Percentiles rank a stretch among this genome's conserved stretches.
These are phyloP conservation scores for Discoglossus pictus DNA, from an alignment of 2,797 vertebrate species.

Conservation along the genomic window DNA sequence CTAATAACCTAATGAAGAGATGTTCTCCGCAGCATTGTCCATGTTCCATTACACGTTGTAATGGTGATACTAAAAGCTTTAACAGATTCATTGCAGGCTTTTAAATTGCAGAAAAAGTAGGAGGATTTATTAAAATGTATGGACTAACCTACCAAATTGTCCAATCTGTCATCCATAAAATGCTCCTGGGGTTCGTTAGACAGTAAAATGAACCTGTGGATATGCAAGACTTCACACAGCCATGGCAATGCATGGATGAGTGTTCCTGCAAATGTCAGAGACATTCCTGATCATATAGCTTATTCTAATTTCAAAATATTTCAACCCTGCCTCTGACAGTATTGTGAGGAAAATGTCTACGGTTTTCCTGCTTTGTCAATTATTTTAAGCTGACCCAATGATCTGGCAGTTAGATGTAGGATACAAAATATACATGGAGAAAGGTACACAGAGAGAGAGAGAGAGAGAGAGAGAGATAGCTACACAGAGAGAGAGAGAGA, in stretches of 20 bases:
- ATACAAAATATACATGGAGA: too few species aligned
- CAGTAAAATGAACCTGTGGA: slow-evolving; percentile 31
- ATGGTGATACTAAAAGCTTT: slow-evolving; percentile 48
- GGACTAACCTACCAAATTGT: slow-evolving; percentile 36
- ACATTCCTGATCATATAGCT: slow-evolving; percentile 24
- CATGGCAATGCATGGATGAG: slow-evolving; percentile 22
- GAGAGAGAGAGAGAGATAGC: too few species aligned
- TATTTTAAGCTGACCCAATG: too few species aligned
- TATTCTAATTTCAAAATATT: slow-evolving; percentile 9
- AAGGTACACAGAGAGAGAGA: too few species aligned
- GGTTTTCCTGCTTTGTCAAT: too few species aligned
- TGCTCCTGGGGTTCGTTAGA: slow-evolving; percentile 35
- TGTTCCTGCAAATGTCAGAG: slow-evolving; percentile 37
- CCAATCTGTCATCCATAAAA: slow-evolving; percentile 40
- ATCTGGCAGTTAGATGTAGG: too few species aligned
- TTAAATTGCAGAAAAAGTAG: slow-evolving; percentile 40
- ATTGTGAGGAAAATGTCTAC: too few species aligned
- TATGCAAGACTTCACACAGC: slow-evolving; percentile 32
- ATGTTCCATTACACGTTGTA: slow-evolving; percentile 45
- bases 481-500: too few species aligned
- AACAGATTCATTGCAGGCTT: slow-evolving; percentile 44
- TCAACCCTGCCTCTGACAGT: too few species aligned
- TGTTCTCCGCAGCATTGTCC: slow-evolving; percentile 40
- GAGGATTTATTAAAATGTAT: slow-evolving; percentile 46
- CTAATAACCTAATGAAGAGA: slow-evolving; percentile 46